These are phyloP conservation scores for Limonius californicus DNA, from an alignment of 1,140 invertebrate species.

Conservation along the genomic window DNA sequence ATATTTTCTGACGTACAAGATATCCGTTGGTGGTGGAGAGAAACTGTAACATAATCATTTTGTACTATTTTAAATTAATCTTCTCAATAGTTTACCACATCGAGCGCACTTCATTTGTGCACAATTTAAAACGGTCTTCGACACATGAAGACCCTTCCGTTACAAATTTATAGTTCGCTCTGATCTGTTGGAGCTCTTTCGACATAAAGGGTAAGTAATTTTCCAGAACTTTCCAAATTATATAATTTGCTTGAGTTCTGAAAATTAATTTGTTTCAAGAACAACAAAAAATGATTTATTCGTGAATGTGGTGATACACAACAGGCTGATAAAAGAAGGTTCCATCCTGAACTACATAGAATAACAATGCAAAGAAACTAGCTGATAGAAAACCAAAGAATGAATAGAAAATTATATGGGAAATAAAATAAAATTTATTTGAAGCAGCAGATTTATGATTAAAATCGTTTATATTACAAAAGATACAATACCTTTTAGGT, in stretches of 20 bases:
- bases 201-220: not conserved
- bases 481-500: not conserved
- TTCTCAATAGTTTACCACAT: too few species aligned
- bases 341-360: too few species aligned
- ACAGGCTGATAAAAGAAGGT: too few species aligned
- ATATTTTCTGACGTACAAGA: constrained; percentile 26
- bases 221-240: constrained; percentile 25
- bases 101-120: too few species aligned
- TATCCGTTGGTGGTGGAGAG: constrained; percentile 20
- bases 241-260: constrained; percentile 25
- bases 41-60: not conserved
- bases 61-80: too few species aligned
- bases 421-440: too few species aligned
- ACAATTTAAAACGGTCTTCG: not conserved
- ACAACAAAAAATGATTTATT: too few species aligned
- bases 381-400: too few species aligned
- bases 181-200: not conserved
- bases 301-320: too few species aligned
- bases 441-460: too few species aligned
- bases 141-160: not conserved
- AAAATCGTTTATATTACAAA: not conserved
- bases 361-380: too few species aligned
- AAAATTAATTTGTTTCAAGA: constrained; percentile 14
- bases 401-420: too few species aligned
- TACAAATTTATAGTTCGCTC: not conserved